Conservation (phyloP, 2,888 invertebrate genomes). For the Heteromyza rotundicornis region DNA sequence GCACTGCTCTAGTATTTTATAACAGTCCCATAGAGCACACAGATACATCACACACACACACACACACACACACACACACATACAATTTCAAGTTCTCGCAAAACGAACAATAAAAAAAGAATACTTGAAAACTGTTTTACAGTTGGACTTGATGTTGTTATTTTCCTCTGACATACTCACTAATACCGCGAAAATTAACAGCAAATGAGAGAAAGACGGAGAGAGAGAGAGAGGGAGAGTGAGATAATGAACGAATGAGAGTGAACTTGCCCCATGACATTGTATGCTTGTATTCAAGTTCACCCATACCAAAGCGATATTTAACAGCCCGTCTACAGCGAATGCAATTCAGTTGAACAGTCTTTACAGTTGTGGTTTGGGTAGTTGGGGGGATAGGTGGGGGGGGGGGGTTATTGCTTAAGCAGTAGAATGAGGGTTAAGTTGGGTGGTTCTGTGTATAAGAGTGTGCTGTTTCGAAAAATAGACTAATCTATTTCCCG, state of each 20-base stretch:
- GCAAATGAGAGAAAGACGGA: constrained; percentile 18
- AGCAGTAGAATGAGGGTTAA: constrained; percentile 15
- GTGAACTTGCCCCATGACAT: too few species aligned
- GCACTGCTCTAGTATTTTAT: constrained; percentile 15
- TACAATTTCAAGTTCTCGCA: constrained; percentile 22
- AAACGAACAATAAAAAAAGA: too few species aligned
- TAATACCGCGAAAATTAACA: too few species aligned
- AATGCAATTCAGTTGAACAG: background rate
- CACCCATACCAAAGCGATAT: background rate
- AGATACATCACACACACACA: background rate
- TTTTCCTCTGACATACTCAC: too few species aligned
- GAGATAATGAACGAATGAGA: too few species aligned
- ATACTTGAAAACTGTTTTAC: constrained; percentile 32
- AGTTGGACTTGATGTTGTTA: too few species aligned
- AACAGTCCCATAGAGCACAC: background rate
- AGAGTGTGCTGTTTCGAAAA: too few species aligned
- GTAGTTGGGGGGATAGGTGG: constrained; percentile 7
- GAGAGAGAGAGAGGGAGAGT: constrained; percentile 23
- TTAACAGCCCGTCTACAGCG: constrained; percentile 20
- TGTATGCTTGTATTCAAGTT: background rate
- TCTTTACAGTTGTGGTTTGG: background rate
- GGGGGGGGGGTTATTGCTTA: background rate
- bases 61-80: background rate
- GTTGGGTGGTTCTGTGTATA: background rate
- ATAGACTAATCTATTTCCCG: too few species aligned